Conservation (phyloP, 2,888 invertebrate genomes). For the Melanostoma mellinum region DNA sequence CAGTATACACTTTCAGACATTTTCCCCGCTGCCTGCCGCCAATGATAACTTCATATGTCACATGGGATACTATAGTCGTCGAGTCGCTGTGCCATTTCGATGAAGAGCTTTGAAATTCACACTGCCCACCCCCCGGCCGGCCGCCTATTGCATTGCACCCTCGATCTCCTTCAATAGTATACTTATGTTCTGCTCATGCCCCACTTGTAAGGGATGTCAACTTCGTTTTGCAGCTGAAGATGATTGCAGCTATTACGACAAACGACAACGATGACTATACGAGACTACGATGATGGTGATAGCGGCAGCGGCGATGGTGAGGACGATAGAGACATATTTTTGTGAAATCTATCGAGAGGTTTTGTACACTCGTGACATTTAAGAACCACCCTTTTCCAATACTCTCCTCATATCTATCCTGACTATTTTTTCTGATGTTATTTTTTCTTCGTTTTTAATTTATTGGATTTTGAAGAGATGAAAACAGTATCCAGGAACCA, state of each 20-base stretch:
- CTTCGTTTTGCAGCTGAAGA: constrained; percentile 48
- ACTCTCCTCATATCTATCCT: neutral
- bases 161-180: constrained; percentile 8
- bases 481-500: constrained; percentile 5
- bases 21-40: neutral
- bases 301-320: constrained; percentile 14
- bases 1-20: neutral
- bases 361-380: constrained; percentile 54
- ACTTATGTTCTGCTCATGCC: constrained; percentile 20
- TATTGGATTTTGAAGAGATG: constrained; percentile 53
- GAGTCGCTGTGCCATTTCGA: neutral
- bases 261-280: constrained; percentile 50
- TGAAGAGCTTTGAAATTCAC: constrained; percentile 28
- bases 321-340: constrained; percentile 52
- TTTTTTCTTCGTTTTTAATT: constrained; percentile 25
- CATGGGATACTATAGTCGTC: constrained; percentile 29
- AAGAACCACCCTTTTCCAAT: constrained; percentile 41
- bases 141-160: neutral
- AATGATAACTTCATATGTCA: constrained; percentile 47
- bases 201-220: constrained; percentile 40
- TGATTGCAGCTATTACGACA: constrained; percentile 52
- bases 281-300: constrained; percentile 27
- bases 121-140: constrained; percentile 1
- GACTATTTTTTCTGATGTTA: neutral
- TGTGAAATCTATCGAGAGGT: constrained; percentile 56